These are phyloP conservation scores for Limanda limanda DNA, from an alignment of 2,113 vertebrate species.

Conservation along the genomic window DNA sequence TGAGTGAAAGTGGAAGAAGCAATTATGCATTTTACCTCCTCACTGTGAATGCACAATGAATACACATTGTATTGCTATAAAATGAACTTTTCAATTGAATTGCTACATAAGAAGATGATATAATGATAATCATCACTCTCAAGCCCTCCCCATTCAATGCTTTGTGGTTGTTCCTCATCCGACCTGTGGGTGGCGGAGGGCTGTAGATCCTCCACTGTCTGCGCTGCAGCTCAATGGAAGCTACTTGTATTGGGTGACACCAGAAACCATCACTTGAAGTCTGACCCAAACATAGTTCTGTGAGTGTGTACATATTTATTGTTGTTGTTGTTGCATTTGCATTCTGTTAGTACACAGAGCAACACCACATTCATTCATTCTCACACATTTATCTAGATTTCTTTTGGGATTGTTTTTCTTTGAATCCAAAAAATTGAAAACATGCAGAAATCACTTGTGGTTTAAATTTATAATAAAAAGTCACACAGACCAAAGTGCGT, in stretches of 20 bases:
- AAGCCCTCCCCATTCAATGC: not conserved
- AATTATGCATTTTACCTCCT: not conserved
- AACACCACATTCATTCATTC: not conserved
- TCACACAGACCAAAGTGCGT: conserved; percentile 36
- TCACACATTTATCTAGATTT: not conserved
- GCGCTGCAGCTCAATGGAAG: conserved; percentile 11
- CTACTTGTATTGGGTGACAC: conserved; percentile 50
- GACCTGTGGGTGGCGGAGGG: conserved; percentile 40
- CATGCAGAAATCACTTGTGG: not conserved
- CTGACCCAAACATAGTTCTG: not conserved
- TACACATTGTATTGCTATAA: too few relatives aligned
- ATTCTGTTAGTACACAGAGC: not conserved
- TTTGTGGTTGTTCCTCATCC: conserved; percentile 15
- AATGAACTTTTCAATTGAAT: not conserved
- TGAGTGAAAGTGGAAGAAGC: not conserved
- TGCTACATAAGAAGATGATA: not conserved
- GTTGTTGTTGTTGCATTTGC: not conserved
- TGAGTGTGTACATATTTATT: not conserved
- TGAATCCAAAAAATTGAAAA: conserved; percentile 7
- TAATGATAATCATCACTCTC: not conserved
- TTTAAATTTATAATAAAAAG: too few relatives aligned
- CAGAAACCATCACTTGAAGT: conserved; percentile 11
- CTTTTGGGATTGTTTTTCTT: not conserved
- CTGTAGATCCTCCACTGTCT: conserved; percentile 19
- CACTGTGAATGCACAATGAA: not conserved